phyloP scores from a whole-genome alignment of 2,888 invertebrate species.

The Bugulina stolonifera region DNA sequence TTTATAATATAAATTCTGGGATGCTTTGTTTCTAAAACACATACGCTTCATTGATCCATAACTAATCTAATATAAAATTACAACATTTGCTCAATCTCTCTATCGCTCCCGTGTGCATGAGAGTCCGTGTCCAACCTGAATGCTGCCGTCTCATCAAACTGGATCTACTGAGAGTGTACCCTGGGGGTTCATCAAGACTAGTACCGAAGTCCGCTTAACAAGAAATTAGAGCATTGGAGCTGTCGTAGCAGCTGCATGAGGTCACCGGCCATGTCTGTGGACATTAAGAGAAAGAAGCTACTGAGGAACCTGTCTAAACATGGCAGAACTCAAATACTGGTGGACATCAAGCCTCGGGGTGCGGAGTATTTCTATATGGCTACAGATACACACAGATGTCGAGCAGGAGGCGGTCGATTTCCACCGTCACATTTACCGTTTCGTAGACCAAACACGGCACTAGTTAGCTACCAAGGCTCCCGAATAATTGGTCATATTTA shows the following conservation, averaged over 20 bases:
- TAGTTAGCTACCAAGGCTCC: conserved; percentile 21
- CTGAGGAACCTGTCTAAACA: background rate
- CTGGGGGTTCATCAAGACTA: too few species aligned
- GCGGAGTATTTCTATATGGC: conserved; percentile 13
- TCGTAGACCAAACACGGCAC: conserved; percentile 3
- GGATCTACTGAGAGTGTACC: too few species aligned
- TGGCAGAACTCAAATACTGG: conserved; percentile 1
- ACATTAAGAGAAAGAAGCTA: background rate
- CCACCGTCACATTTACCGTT: conserved; percentile 22
- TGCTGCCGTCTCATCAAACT: too few species aligned
- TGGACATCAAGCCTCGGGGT: conserved; percentile 9
- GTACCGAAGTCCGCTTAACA: too few species aligned
- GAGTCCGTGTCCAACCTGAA: too few species aligned
- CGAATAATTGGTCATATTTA: conserved; percentile 11
- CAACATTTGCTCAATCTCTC: too few species aligned
- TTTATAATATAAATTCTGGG: background rate
- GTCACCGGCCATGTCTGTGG: background rate
- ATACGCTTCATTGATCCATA: background rate
- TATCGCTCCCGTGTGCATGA: too few species aligned
- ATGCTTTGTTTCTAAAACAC: background rate
- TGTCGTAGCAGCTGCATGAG: too few species aligned
- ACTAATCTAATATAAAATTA: background rate
- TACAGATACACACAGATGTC: background rate
- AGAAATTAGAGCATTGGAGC: too few species aligned
- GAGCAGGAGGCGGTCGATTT: background rate